Conservation (phyloP, 1,140 invertebrate species). For the Cydia splendana region DNA sequence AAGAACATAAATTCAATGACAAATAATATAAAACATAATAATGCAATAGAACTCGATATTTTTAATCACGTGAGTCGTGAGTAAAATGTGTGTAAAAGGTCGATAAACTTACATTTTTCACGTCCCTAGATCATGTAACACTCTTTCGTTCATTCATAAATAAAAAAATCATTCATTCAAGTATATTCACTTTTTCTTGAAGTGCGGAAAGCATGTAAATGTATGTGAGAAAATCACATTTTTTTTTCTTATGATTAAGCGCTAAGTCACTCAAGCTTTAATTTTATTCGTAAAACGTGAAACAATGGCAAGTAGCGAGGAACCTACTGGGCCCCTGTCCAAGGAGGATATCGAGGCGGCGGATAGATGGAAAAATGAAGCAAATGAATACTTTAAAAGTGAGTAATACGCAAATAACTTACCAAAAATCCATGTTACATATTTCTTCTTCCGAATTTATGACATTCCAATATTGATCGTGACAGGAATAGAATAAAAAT, state of each 20-base stretch:
- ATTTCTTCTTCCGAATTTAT: constrained; percentile 19
- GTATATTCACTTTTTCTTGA: constrained; percentile 63
- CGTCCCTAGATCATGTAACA: constrained; percentile 6
- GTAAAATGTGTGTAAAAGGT: background rate
- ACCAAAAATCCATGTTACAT: constrained; percentile 7
- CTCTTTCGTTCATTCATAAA: constrained; percentile 47
- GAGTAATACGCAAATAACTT: constrained; percentile 47
- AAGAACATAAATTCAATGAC: background rate
- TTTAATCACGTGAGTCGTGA: background rate
- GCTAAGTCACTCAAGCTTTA: constrained; percentile 49
- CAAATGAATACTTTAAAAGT: constrained; percentile 77
- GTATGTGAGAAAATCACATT: constrained; percentile 58
- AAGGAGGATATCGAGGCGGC: constrained; percentile 69
- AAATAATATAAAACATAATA: no score
- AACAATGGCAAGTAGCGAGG: constrained; percentile 65
- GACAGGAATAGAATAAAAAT: constrained; percentile 42
- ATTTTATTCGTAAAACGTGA: constrained; percentile 46
- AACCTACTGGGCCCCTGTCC: constrained; percentile 60
- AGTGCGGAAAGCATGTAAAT: constrained; percentile 61
- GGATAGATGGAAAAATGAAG: constrained; percentile 73
- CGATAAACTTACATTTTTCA: constrained; percentile 1
- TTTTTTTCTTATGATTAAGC: constrained; percentile 55
- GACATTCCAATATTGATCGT: constrained; percentile 40
- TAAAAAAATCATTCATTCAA: constrained; percentile 56
- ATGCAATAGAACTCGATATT: background rate